Evolutionary conservation across 2,113 vertebrate species (phyloP).

Genomic region (Saccopteryx bilineata): DNA sequence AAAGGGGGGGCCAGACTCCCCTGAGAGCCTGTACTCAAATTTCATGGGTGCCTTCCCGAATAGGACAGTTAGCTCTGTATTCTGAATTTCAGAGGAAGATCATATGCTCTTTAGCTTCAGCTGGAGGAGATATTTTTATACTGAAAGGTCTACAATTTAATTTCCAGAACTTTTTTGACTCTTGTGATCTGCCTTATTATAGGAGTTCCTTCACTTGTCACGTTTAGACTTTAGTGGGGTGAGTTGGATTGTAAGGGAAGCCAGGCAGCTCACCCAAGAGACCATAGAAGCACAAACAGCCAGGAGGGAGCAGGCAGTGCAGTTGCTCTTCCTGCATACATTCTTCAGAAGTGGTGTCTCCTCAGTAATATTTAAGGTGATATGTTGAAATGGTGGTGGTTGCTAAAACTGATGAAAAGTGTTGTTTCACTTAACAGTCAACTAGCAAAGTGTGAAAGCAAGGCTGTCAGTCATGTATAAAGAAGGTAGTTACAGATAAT

Average conservation of each 20-base stretch:
- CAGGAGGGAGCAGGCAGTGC: background rate
- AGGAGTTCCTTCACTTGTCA: background rate
- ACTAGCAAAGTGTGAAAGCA: background rate
- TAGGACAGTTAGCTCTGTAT: background rate
- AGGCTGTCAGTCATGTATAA: background rate
- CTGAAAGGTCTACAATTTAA: background rate
- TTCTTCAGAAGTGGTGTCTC: constrained; percentile 5
- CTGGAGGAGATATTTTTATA: constrained; percentile 35
- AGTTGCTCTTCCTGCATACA: background rate
- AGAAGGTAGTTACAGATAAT: background rate
- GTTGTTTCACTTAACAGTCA: background rate
- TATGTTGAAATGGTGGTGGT: background rate
- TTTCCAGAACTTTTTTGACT: constrained; percentile 36
- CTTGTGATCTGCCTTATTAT: background rate
- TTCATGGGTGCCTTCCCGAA: constrained; percentile 25
- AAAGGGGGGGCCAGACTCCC: constrained; percentile 40
- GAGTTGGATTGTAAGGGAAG: constrained; percentile 13
- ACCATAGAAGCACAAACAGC: background rate
- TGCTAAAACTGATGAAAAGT: background rate
- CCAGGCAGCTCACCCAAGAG: background rate
- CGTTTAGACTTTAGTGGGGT: background rate
- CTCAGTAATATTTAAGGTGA: constrained; percentile 1
- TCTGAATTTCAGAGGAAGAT: constrained; percentile 48
- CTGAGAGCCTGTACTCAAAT: background rate
- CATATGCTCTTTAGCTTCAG: background rate